phyloP scores from a whole-genome alignment of 2,888 invertebrate species.

The Nomada hirtipes region DNA sequence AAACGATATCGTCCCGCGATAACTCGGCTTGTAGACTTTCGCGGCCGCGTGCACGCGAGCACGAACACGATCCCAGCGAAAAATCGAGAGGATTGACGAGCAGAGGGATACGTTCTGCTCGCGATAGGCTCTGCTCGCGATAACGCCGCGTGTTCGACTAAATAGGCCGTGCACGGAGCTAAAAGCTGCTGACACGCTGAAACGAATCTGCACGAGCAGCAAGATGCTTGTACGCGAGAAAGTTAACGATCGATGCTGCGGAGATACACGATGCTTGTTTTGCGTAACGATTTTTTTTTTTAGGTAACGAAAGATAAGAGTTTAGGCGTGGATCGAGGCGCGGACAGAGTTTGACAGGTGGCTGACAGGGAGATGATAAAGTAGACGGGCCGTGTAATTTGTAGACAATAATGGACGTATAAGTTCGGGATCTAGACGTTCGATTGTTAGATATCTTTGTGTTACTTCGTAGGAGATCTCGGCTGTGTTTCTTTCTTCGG shows the following conservation, averaged over 20 bases:
- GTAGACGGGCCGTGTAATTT: no score
- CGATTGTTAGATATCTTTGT: no score
- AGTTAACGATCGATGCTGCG: conserved; percentile 60
- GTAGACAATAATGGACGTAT: no score
- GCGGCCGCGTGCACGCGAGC: conserved; percentile 31
- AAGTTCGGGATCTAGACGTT: no score
- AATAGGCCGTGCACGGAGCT: conserved; percentile 44
- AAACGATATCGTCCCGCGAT: conserved; percentile 22
- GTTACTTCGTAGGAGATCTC: no score
- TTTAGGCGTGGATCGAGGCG: neutral
- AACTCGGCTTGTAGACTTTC: conserved; percentile 14
- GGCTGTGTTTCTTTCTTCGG: no score
- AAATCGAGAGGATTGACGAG: conserved; percentile 24
- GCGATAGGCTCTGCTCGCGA: conserved; percentile 32
- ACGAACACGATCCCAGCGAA: neutral
- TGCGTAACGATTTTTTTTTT: conserved; percentile 10
- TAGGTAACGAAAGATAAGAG: neutral
- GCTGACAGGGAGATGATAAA: neutral
- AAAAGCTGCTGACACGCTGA: conserved; percentile 31
- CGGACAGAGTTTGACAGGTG: neutral
- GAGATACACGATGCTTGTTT: conserved; percentile 6
- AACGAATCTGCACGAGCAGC: conserved; percentile 29
- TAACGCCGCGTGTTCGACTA: conserved; percentile 20
- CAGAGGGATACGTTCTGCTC: conserved; percentile 5
- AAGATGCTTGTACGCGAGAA: conserved; percentile 60